Evolutionary conservation across 2,113 vertebrate species (phyloP).

Genomic region (Sialia sialis): DNA sequence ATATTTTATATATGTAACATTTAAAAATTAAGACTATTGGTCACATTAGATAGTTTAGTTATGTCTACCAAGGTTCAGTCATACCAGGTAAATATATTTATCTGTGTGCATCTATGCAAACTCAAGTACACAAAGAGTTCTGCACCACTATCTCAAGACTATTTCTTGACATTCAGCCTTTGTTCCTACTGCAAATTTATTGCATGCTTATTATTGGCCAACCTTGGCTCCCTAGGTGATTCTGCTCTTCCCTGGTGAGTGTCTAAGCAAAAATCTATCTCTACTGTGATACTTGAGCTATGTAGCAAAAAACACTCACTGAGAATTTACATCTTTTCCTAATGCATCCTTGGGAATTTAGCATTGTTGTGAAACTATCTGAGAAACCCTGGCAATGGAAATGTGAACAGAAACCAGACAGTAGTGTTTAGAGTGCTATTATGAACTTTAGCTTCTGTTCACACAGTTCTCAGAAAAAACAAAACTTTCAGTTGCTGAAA

Average conservation of each 20-base stretch:
- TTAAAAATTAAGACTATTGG: not conserved
- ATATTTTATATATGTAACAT: not conserved
- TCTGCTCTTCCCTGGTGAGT: not conserved
- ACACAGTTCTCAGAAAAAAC: conserved; percentile 42
- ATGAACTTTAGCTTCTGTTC: conserved; percentile 52
- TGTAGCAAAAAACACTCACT: not conserved
- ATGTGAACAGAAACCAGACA: conserved; percentile 37
- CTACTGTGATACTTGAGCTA: not conserved
- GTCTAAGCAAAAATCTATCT: not conserved
- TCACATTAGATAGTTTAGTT: not conserved
- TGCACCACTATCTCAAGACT: not conserved
- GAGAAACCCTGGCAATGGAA: not conserved
- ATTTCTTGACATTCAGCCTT: not conserved
- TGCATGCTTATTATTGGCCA: not conserved
- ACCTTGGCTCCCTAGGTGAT: not conserved
- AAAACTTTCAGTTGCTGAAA: conserved; percentile 37
- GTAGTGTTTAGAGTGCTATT: conserved; percentile 1
- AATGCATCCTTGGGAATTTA: not conserved
- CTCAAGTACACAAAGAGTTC: not conserved
- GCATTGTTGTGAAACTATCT: not conserved
- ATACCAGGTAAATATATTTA: not conserved
- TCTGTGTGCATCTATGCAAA: not conserved
- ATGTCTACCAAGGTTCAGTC: not conserved
- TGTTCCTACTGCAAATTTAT: not conserved
- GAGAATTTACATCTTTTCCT: not conserved